phyloP scores from a whole-genome alignment of 1,140 invertebrate genomes.

The Sogatella furcifera region DNA sequence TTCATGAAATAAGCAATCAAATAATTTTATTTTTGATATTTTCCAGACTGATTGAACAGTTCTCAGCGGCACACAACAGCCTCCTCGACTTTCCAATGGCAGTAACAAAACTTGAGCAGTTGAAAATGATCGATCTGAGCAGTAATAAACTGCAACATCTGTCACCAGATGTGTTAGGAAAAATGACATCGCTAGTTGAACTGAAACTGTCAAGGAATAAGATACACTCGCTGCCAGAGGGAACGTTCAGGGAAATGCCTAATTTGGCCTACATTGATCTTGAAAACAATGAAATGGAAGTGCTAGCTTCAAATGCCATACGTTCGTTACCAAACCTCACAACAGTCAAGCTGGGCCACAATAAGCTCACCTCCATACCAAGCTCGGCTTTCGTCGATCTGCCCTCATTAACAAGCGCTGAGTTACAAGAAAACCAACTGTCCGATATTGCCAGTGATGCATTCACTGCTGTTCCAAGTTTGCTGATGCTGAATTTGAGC shows the following conservation, averaged over 20 bases:
- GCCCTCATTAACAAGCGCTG: slow-evolving; percentile 55
- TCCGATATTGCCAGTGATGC: slow-evolving; percentile 58
- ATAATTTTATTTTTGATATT: too few species aligned
- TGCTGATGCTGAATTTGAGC: slow-evolving; percentile 73
- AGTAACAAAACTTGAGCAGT: slow-evolving; percentile 50
- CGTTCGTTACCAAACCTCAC: slow-evolving; percentile 61
- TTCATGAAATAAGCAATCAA: too few species aligned
- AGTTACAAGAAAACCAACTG: slow-evolving; percentile 70
- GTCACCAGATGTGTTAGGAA: slow-evolving; percentile 51
- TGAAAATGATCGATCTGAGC: slow-evolving; percentile 62
- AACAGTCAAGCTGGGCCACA: slow-evolving; percentile 56
- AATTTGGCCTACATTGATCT: slow-evolving; percentile 62
- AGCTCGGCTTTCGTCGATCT: slow-evolving; percentile 65
- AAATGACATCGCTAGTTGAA: slow-evolving; percentile 47
- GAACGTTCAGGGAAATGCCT: slow-evolving; percentile 57
- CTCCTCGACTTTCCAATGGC: slow-evolving; percentile 58
- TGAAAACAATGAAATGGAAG: slow-evolving; percentile 68
- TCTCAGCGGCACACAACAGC: slow-evolving; percentile 69
- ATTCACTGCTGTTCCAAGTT: slow-evolving; percentile 62
- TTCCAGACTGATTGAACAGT: slow-evolving; percentile 50
- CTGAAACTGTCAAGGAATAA: slow-evolving; percentile 61
- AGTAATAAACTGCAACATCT: slow-evolving; percentile 65
- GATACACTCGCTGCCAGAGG: slow-evolving; percentile 55
- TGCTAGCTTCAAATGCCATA: slow-evolving; percentile 65
- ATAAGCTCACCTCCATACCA: slow-evolving; percentile 40